phyloP scores from a whole-genome alignment of 2,797 vertebrate genomes.

The Amblyopsis hoosieri region DNA sequence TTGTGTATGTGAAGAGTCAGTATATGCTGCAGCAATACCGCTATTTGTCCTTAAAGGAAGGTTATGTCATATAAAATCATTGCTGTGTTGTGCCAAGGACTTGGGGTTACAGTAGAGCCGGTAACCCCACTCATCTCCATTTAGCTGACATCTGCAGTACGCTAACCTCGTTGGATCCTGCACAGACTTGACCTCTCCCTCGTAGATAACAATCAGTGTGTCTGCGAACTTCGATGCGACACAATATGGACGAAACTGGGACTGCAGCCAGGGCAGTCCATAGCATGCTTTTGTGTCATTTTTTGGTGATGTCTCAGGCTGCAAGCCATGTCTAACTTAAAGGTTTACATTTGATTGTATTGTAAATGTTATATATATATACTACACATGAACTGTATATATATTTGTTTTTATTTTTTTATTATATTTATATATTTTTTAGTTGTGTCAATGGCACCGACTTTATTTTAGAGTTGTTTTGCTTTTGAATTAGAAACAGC shows the following conservation, averaged over 20 bases:
- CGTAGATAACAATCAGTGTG: constrained; percentile 73
- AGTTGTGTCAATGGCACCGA: constrained; percentile 67
- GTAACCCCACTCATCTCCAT: constrained; percentile 73
- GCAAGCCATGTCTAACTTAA: constrained; percentile 33
- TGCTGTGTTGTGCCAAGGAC: constrained; percentile 55
- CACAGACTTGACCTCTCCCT: constrained; percentile 52
- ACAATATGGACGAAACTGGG: constrained; percentile 69
- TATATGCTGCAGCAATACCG: constrained; percentile 21
- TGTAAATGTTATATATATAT: too few species aligned
- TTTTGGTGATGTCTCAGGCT: constrained; percentile 67
- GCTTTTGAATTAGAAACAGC: constrained; percentile 71
- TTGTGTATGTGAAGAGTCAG: constrained; percentile 48
- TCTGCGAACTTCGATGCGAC: constrained; percentile 70
- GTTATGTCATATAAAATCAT: constrained; percentile 59
- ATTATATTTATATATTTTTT: constrained; percentile 47
- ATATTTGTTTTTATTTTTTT: constrained; percentile 34
- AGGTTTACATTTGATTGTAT: neutral
- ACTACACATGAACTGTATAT: constrained; percentile 2
- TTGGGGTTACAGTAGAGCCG: constrained; percentile 53
- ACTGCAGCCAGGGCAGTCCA: constrained; percentile 62
- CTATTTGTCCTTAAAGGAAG: constrained; percentile 57
- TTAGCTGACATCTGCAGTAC: constrained; percentile 66
- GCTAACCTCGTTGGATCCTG: constrained; percentile 66
- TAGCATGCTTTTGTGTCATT: constrained; percentile 63
- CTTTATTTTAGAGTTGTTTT: constrained; percentile 46